Evolutionary conservation across 2,888 invertebrate species (phyloP).

Genomic region (Ypsolopha scabrella): DNA sequence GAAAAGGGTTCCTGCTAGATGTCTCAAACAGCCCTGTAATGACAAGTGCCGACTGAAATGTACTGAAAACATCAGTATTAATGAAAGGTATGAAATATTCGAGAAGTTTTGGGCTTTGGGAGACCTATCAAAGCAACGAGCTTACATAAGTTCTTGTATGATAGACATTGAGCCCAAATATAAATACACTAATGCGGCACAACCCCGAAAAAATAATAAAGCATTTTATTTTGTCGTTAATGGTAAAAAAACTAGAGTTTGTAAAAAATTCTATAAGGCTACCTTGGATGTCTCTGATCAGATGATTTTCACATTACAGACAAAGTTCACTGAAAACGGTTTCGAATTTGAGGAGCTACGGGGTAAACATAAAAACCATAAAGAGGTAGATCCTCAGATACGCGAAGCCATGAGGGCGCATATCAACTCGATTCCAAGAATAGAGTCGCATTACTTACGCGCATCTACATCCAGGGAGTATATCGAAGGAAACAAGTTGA

Average conservation of each 20-base stretch:
- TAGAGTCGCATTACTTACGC: slow-evolving; percentile 19
- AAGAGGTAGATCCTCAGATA: slow-evolving; percentile 2
- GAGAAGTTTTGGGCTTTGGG: slow-evolving; percentile 1
- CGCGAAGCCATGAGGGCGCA: slow-evolving; percentile 13
- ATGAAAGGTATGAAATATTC: not conserved
- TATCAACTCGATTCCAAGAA: slow-evolving; percentile 16
- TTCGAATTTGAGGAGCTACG: slow-evolving; percentile 4
- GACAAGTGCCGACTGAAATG: slow-evolving; percentile 2
- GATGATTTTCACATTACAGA: slow-evolving; percentile 9
- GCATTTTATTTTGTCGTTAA: slow-evolving; percentile 10
- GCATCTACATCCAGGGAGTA: slow-evolving; percentile 11
- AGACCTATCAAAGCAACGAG: not conserved
- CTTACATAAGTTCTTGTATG: not conserved
- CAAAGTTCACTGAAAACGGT: slow-evolving; percentile 6
- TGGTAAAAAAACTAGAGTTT: not conserved
- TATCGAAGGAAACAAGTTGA: slow-evolving; percentile 20
- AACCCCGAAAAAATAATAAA: slow-evolving; percentile 6
- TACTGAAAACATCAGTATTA: not conserved
- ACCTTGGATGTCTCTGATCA: slow-evolving; percentile 9
- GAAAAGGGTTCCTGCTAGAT: not conserved
- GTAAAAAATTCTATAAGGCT: slow-evolving; percentile 11
- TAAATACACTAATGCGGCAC: not conserved
- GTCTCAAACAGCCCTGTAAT: not conserved
- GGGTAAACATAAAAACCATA: slow-evolving; percentile 1
- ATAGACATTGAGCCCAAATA: not conserved